Evolutionary conservation across 2,888 invertebrate genomes (phyloP).

Genomic region (Dryococelus australis): DNA sequence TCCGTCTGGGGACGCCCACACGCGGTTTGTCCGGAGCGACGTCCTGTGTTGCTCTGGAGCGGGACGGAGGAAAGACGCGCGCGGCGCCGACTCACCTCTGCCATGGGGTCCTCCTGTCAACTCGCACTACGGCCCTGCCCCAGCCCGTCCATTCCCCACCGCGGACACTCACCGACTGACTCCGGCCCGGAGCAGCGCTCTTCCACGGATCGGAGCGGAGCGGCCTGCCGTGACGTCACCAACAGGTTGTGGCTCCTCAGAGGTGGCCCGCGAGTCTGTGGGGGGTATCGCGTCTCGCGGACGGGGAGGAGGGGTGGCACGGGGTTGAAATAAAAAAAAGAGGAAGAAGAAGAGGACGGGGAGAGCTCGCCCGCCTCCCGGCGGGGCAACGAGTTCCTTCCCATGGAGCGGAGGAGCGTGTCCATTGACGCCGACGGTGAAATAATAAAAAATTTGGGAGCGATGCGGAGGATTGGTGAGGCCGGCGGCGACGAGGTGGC

Average conservation of each 20-base stretch:
- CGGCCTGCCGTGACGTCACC: slow-evolving; percentile 43
- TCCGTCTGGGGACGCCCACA: no score
- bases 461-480: slow-evolving; percentile 8
- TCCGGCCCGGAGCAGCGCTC: slow-evolving; percentile 25
- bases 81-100: slow-evolving; percentile 1
- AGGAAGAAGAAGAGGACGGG: slow-evolving; percentile 26
- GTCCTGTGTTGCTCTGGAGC: no score
- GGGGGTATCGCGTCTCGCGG: slow-evolving; percentile 39
- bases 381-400: slow-evolving; percentile 33
- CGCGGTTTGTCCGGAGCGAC: no score
- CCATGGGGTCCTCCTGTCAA: background rate
- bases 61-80: no score
- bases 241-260: slow-evolving; percentile 44
- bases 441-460: slow-evolving; percentile 13
- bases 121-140: background rate
- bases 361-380: slow-evolving; percentile 23
- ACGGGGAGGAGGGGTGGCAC: slow-evolving; percentile 26
- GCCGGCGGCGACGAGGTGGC: background rate
- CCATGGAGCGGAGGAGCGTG: slow-evolving; percentile 28
- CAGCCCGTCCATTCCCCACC: slow-evolving; percentile 13
- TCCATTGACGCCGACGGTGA: slow-evolving; percentile 33
- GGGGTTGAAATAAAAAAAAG: slow-evolving; percentile 30
- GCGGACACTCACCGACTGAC: slow-evolving; percentile 24
- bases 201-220: background rate
- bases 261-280: slow-evolving; percentile 45